Evolutionary conservation across 2,888 invertebrate genomes (phyloP).

Genomic region (Arctia plantaginis): DNA sequence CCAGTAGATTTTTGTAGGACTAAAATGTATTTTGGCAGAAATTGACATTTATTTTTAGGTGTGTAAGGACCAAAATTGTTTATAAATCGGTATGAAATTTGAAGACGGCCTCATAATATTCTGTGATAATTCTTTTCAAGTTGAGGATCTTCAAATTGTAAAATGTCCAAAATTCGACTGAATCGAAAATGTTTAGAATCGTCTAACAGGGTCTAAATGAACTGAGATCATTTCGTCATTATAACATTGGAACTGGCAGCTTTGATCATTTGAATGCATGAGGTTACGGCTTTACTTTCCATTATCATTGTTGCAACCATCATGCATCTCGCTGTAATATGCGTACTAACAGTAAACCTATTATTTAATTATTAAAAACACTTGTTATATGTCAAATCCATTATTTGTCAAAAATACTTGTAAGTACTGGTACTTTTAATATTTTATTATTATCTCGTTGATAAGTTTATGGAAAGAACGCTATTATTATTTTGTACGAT

Average conservation of each 20-base stretch:
- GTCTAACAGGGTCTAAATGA: conserved; percentile 60
- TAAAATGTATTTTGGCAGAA: conserved; percentile 57
- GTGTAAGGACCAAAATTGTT: conserved; percentile 48
- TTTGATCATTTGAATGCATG: conserved; percentile 17
- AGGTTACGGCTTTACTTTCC: background rate
- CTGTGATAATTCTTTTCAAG: conserved; percentile 85
- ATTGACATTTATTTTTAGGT: conserved; percentile 44
- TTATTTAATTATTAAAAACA: background rate
- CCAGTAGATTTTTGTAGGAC: conserved; percentile 59
- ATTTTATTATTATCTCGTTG: background rate
- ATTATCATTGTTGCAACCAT: background rate
- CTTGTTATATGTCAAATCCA: background rate
- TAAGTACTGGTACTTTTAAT: background rate
- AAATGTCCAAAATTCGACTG: conserved; percentile 49
- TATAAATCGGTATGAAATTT: conserved; percentile 61
- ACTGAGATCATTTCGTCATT: conserved; percentile 45
- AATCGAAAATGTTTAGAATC: conserved; percentile 56
- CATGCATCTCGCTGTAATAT: background rate
- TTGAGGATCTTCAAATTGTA: conserved; percentile 82
- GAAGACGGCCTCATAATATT: conserved; percentile 82
- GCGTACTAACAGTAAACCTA: background rate
- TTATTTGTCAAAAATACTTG: background rate
- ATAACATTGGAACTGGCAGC: conserved; percentile 39
- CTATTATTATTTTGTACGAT: background rate
- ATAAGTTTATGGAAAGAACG: background rate